Evolutionary conservation across 2,888 invertebrate species (phyloP), one percentile per base, ranked within the genome.

Genomic region (Platerodrilus igneus): DNA sequence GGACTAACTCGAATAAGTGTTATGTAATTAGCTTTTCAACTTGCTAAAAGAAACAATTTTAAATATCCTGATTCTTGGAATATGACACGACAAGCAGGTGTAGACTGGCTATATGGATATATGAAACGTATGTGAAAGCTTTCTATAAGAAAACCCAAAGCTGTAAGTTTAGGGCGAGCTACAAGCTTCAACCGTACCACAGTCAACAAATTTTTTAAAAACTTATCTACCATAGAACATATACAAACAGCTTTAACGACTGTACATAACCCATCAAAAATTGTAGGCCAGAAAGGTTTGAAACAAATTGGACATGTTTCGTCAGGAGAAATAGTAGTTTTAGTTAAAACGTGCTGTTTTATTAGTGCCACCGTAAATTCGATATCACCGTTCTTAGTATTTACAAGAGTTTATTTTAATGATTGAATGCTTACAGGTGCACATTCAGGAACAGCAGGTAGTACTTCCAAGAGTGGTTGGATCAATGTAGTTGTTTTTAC

Each of bases 131-230:
- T 8, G 22, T 10, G n/a, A 8, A n/a, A 22, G 10, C 8, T 22
- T 9, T 22, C 22, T 22, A 22, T 22, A 8, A 22, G 22, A n/a
- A 22, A 22, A 22, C 22, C 22, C 22, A 22, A 22, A 22, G 5
- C 22, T 10, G 3, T 10, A 4, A 22, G 22, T 10, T 22, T 22
- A 22, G 6, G n/a, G 4, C 8, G 22, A 22, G 8, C 4, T 22
- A 22, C 22, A 9, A n/a, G 22, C 10, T 22, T 22, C 9, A 22
- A 22, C n/a, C 8, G 22, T 9, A 22, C 5, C 10, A n/a, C 22
- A 22, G 22, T 22, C 10, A n/a, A n/a, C n/a, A n/a, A n/a, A n/a
- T 22, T 22, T n/a, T 22, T 8, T 4, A 3, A 22, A 22, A 9
- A 10, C 10, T 9, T 8, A 22, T 4, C 22, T 22, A 6, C 8